Percentiles rank a stretch among this genome's conserved stretches.
phyloP scores from a whole-genome alignment of 2,797 vertebrate species.

The Holocentrus rufus region DNA sequence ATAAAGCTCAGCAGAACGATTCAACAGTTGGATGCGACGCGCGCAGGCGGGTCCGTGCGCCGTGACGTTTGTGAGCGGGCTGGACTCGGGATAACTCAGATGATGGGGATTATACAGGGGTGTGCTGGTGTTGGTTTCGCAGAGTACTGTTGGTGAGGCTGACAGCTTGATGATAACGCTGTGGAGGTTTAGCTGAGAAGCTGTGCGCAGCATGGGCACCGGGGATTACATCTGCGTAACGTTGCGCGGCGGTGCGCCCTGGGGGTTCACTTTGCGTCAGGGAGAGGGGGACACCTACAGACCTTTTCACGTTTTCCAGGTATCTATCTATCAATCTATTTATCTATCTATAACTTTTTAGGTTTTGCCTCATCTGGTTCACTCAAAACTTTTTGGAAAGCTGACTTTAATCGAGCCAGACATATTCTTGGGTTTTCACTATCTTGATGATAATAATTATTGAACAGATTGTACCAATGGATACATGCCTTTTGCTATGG shows the following conservation, averaged over 20 bases:
- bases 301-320: conserved; percentile 90
- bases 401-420: background rate
- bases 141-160: conserved; percentile 53
- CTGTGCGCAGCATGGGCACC: conserved; percentile 86
- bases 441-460: too few relatives aligned
- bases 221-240: conserved; percentile 94
- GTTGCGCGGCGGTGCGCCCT: conserved; percentile 91
- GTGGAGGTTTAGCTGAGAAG: conserved; percentile 61
- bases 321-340: conserved; percentile 66
- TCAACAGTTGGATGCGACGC: conserved; percentile 51
- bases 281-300: conserved; percentile 85
- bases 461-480: too few relatives aligned
- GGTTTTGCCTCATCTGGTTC: too few relatives aligned
- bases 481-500: too few relatives aligned
- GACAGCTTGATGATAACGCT: conserved; percentile 60
- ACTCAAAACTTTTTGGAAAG: background rate
- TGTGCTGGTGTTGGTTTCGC: conserved; percentile 47
- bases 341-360: background rate
- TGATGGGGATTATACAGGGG: conserved; percentile 69
- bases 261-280: conserved; percentile 92
- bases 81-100: conserved; percentile 68
- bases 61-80: conserved; percentile 77
- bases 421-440: too few relatives aligned
- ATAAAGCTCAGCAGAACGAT: background rate
- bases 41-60: conserved; percentile 67